Evolutionary conservation across 2,888 invertebrate species (phyloP), one percentile per base, ranked within the genome.

Genomic region (Noctua comes): DNA sequence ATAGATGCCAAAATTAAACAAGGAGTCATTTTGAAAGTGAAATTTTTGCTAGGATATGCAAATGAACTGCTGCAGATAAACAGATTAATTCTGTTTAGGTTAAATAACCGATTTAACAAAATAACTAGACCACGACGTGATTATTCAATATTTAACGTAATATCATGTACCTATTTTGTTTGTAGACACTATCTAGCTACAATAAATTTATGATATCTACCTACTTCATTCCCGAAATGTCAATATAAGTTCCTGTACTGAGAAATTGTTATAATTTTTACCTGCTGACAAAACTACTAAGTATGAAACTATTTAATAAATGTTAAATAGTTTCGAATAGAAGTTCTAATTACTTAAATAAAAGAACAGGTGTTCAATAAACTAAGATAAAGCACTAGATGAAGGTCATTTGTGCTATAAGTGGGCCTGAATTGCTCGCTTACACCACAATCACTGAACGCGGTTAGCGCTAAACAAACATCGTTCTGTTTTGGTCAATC

Each of bases 81-180:
- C 72, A 68, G 24, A 66, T 75, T 18, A 74, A 75, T 57, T 76
- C 65, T 36, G 21, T 76, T 82, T 82, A n/a, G 64, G 75, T 70
- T 72, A 82, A 79, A 86, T 71, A 76, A 77, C 3, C 3, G 18
- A 68, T 66, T 80, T 62, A 72, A 73, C 13, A 27, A 36, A 73
- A 40, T 68, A 79, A 86, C 65, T 86, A 77, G 86, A 87, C 76
- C 76, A 68, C 1, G 31, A 40, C 78, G 65, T 75, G 70, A 75
- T 86, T 82, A 87, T 87, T 76, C 66, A 84, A 82, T 80, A 72
- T 66, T 77, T 54, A 40, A 86, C 70, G 81, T 78, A 80, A 86
- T 77, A 59, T 48, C 36, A 74, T 57, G 66, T 71, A 57, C 7
- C 40, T 24, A n/a, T 46, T 46, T 43, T 70, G 24, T 83, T 36